phyloP scores from a whole-genome alignment of 2,797 vertebrate genomes.

The Dryobates pubescens region DNA sequence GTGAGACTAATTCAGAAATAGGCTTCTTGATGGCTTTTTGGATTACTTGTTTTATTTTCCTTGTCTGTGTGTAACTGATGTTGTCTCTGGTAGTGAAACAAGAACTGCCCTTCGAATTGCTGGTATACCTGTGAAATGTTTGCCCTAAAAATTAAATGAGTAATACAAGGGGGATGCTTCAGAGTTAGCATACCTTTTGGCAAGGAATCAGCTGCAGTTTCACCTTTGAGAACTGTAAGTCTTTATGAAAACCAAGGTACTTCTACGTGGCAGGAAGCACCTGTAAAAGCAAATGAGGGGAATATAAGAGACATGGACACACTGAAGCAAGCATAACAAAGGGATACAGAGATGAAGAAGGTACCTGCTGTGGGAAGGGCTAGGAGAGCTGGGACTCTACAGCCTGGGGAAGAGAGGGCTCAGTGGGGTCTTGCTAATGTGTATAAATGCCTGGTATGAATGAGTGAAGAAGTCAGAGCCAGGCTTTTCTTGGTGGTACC shows the following conservation, averaged over 20 bases:
- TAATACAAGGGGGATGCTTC: not conserved
- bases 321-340: not conserved
- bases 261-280: not conserved
- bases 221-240: not conserved
- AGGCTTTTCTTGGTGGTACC: not conserved
- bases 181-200: not conserved
- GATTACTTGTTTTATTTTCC: not conserved
- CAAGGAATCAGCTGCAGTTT: not conserved
- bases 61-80: not conserved
- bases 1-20: slow-evolving; percentile 5
- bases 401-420: not conserved
- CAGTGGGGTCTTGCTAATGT: not conserved
- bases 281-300: not conserved
- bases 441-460: not conserved
- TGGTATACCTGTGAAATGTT: not conserved
- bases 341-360: not conserved
- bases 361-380: not conserved
- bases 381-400: not conserved
- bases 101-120: not conserved
- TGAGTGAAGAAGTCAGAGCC: not conserved
- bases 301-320: not conserved
- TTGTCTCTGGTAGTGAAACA: not conserved
- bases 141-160: not conserved
- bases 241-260: not conserved
- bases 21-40: not conserved